phyloP scores from a whole-genome alignment of 2,113 vertebrate genomes.

The Ptyas mucosa region DNA sequence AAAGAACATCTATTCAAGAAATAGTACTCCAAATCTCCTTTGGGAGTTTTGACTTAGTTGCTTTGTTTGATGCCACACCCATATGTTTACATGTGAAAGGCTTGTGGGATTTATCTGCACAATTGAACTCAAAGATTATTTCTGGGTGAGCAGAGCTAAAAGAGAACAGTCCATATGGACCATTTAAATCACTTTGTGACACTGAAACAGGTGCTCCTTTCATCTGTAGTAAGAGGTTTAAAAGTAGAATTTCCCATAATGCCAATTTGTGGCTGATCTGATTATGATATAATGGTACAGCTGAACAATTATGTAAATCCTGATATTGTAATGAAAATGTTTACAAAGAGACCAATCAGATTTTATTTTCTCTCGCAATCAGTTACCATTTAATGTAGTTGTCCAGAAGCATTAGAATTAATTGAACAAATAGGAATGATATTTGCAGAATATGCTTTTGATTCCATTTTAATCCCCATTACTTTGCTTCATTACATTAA shows the following conservation, averaged over 20 bases:
- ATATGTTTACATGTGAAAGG: neutral
- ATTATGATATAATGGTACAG: slow-evolving; percentile 3
- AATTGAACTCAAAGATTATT: neutral
- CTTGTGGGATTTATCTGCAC: neutral
- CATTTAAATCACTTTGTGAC: neutral
- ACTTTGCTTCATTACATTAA: slow-evolving; percentile 12
- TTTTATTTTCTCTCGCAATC: neutral
- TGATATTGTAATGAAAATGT: slow-evolving; percentile 15
- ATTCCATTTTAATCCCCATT: neutral
- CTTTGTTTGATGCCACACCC: neutral
- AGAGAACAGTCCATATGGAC: neutral
- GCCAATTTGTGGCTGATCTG: slow-evolving; percentile 14
- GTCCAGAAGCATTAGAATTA: slow-evolving; percentile 18
- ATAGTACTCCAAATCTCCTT: neutral
- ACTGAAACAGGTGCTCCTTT: neutral
- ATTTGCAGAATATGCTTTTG: neutral
- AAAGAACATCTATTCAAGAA: neutral
- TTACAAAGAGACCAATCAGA: neutral
- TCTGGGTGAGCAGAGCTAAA: neutral
- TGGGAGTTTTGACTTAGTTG: neutral
- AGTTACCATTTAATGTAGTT: neutral
- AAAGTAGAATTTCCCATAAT: slow-evolving; percentile 4
- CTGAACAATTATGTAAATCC: neutral
- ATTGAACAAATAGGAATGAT: neutral
- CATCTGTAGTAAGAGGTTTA: neutral